A percentile compares a stretch with the other conserved stretches of the same genome.
These are phyloP conservation scores for Pavo muticus DNA, from an alignment of 2,113 vertebrate genomes.

Conservation along the genomic window DNA sequence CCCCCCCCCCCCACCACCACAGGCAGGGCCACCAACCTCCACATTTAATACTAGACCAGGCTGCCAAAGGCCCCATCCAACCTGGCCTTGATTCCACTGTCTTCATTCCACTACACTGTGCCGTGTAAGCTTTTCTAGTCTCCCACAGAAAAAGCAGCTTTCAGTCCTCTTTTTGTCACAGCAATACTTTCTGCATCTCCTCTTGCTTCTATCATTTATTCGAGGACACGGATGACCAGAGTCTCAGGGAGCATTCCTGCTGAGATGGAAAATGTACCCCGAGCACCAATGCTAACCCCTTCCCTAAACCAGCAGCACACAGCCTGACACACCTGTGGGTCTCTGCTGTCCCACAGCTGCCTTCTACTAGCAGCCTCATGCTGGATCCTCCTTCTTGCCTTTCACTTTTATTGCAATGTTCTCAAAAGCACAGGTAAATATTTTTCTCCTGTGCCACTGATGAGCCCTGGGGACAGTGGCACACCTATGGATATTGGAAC, in stretches of 20 bases:
- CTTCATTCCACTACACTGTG: neutral
- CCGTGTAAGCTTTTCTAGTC: neutral
- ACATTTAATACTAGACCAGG: too few relatives aligned
- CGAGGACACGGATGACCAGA: neutral
- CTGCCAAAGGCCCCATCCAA: too few relatives aligned
- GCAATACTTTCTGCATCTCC: neutral
- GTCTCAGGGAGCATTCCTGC: neutral
- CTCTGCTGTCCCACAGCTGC: neutral
- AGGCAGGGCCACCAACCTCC: too few relatives aligned
- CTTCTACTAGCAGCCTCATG: neutral
- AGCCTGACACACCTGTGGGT: neutral
- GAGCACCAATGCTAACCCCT: too few relatives aligned
- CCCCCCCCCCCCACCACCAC: too few relatives aligned
- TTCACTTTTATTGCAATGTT: neutral
- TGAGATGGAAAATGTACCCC: neutral
- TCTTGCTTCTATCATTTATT: neutral
- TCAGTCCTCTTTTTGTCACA: neutral
- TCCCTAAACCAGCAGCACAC: too few relatives aligned
- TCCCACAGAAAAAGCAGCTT: neutral
- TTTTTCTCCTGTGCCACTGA: neutral
- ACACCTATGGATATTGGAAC: neutral
- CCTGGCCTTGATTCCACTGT: neutral
- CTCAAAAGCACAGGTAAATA: neutral
- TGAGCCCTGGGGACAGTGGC: neutral
- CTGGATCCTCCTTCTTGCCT: neutral